A percentile compares a stretch with the other conserved stretches of the same genome.
phyloP scores from a whole-genome alignment of 2,888 invertebrate genomes.

The Lasius fuliginosus region DNA sequence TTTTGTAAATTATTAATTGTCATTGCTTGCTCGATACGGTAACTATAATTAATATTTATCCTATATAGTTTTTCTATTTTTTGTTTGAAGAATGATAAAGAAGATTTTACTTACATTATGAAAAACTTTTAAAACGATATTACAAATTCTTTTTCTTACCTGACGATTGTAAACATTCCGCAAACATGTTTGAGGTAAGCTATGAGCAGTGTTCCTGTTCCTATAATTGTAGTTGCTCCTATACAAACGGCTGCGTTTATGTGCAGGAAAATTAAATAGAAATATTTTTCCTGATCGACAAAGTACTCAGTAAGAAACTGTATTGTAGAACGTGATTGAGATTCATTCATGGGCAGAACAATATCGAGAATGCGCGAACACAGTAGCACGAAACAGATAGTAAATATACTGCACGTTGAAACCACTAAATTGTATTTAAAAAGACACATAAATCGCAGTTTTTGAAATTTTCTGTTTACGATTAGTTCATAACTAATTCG shows the following conservation, averaged over 20 bases:
- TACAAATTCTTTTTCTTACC: neutral
- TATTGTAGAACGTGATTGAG: neutral
- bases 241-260: neutral
- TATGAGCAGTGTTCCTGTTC: neutral
- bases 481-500: too few relatives aligned
- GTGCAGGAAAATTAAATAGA: neutral
- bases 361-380: neutral
- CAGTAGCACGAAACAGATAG: neutral
- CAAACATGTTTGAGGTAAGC: neutral
- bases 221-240: neutral
- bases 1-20: neutral
- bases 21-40: conserved; percentile 19
- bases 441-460: neutral
- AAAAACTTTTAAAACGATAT: too few relatives aligned
- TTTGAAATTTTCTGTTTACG: neutral
- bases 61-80: neutral
- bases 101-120: neutral
- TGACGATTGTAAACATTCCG: conserved; percentile 22
- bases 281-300: neutral
- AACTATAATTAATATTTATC: neutral
- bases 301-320: neutral
- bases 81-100: neutral
- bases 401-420: too few relatives aligned
- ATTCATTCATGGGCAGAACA: conserved; percentile 13
- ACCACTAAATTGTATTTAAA: neutral